Percentiles rank a stretch among this genome's conserved stretches.
Evolutionary conservation across 2,113 vertebrate species (phyloP).

Genomic region (Hepsetus odoe): DNA sequence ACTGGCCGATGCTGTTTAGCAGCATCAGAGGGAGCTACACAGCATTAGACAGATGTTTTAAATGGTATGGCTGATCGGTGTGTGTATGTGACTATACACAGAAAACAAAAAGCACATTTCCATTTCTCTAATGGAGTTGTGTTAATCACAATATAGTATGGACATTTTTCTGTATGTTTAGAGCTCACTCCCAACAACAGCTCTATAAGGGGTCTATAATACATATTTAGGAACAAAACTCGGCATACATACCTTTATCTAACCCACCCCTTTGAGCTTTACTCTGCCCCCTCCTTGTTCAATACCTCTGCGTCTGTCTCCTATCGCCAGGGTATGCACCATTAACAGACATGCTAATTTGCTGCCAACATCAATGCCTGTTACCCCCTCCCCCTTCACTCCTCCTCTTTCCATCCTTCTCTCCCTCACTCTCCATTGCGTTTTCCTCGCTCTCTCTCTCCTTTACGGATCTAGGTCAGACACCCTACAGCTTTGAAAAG

Average conservation of each 20-base stretch:
- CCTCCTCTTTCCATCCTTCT: conserved; percentile 17
- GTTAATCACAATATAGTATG: too few species aligned
- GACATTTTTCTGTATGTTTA: too few species aligned
- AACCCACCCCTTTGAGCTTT: conserved; percentile 3
- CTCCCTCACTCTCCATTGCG: conserved; percentile 18
- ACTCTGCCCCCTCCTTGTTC: conserved; percentile 26
- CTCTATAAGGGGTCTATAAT: background rate
- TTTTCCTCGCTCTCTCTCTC: conserved; percentile 44
- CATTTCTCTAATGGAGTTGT: too few species aligned
- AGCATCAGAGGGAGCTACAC: too few species aligned
- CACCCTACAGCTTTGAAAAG: conserved; percentile 58
- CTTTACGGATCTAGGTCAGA: conserved; percentile 75
- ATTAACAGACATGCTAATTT: conserved; percentile 69
- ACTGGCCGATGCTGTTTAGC: too few species aligned
- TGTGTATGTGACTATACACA: too few species aligned
- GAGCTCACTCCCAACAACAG: too few species aligned
- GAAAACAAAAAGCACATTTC: too few species aligned
- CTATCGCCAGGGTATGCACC: conserved; percentile 58
- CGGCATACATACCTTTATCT: background rate
- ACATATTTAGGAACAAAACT: background rate
- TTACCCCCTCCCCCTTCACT: conserved; percentile 38
- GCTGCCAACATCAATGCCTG: conserved; percentile 61
- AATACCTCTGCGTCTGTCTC: conserved; percentile 25
- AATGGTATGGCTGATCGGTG: too few species aligned
- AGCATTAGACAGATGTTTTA: too few species aligned